Evolutionary conservation across 2,113 vertebrate species (phyloP), one percentile per base, ranked within the genome.

Genomic region (Cavia porcellus): DNA sequence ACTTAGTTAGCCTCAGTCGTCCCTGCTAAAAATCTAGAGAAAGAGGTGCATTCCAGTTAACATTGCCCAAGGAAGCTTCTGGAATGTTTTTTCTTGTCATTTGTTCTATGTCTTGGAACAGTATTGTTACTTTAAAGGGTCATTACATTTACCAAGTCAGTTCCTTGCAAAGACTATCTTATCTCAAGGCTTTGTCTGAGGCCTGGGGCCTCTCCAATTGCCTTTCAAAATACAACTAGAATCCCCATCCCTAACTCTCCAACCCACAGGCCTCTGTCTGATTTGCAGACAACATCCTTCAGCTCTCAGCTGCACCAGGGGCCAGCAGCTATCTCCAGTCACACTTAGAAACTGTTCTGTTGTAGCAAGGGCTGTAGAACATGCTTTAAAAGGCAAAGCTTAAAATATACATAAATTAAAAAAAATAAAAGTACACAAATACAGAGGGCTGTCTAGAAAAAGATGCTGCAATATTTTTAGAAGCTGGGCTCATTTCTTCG

Each of bases 381-480:
- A 25, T 45, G 38, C 90, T 87, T 93, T 52, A 50, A 81, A 88
- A 96, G 75, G 81, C n/a, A 12, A 42, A 70, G 75, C 24, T 95
- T 94, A 80, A 45, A 66, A 68, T 57, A 42, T 32, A 80, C 64
- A 75, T 55, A 45, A 50, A 45, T 6, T 77, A 30, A 10, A 7
- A 20, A 50, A 32, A 77, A 55, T 3, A 45, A 84, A 55, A 87
- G 59, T 35, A 38, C 15, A 52, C 64, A 92, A 94, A 86, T 59
- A 85, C 0, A 5, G 82, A 77, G 55, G 28, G 14, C n/a, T 47
- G 68, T 24, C 79, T 82, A 79, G 83, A 89, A 94, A 83, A 61
- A 77, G 95, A 92, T 4, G 42, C 22, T 45, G 42, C 77, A 64
- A 35, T 75, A 66, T 89, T 93, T 97, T 96, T 95, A 96, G 97